phyloP scores from a whole-genome alignment of 2,113 vertebrate species.

The Zapornia atra region DNA sequence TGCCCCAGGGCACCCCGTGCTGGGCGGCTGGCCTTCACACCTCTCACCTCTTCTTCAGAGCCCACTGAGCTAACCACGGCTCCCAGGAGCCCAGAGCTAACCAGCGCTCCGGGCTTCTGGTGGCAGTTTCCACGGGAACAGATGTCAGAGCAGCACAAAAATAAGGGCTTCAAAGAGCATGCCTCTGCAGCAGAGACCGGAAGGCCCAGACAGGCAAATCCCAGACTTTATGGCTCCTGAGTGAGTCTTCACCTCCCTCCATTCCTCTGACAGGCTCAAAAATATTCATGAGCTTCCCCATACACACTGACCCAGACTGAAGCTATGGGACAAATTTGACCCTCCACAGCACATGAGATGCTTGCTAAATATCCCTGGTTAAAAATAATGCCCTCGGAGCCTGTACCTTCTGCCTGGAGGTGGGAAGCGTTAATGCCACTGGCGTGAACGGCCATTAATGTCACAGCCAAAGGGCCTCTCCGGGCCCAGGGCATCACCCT shows the following conservation, averaged over 20 bases:
- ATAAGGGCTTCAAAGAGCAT: not conserved
- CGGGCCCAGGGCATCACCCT: not conserved
- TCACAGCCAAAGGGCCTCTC: not conserved
- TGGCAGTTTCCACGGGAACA: not conserved
- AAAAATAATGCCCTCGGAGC: not conserved
- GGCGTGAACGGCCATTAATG: no score
- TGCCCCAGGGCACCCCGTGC: not conserved
- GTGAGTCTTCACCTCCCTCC: not conserved
- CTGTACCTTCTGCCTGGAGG: not conserved
- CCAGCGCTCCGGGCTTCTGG: not conserved
- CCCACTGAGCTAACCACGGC: not conserved
- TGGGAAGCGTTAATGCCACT: not conserved
- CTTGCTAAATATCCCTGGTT: not conserved
- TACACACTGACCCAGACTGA: not conserved
- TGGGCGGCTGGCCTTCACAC: accelerated
- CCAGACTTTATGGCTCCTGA: not conserved
- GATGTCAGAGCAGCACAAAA: not conserved
- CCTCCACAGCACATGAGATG: not conserved
- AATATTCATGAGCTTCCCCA: not conserved
- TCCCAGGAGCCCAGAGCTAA: not conserved
- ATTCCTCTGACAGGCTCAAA: not conserved
- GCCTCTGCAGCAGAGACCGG: accelerated
- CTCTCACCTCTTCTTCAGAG: not conserved
- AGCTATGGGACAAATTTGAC: slow-evolving; percentile 34
- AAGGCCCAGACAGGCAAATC: not conserved